These are phyloP conservation scores for Baronia brevicornis DNA, from an alignment of 2,888 invertebrate genomes.

Conservation along the genomic window DNA sequence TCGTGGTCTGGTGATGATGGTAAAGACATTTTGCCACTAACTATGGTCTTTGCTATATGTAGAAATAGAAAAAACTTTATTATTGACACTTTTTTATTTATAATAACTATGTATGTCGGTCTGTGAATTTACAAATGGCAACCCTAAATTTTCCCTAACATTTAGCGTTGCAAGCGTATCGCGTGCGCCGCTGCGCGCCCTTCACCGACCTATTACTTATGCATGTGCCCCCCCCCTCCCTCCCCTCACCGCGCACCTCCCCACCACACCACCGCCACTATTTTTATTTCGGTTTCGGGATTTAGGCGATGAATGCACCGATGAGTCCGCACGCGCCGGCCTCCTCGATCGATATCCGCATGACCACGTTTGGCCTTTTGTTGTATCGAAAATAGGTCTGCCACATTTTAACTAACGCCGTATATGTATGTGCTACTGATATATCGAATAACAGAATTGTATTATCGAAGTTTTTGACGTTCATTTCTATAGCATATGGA, in stretches of 20 bases:
- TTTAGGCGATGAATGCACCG: constrained; percentile 52
- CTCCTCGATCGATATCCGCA: constrained; percentile 37
- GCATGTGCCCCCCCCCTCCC: constrained; percentile 47
- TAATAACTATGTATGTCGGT: too few relatives aligned
- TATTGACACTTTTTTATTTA: too few relatives aligned
- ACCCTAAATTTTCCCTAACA: too few relatives aligned
- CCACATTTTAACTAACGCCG: constrained; percentile 1
- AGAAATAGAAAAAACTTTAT: too few relatives aligned
- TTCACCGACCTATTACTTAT: constrained; percentile 69
- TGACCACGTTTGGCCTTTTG: constrained; percentile 10
- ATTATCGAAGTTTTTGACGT: too few relatives aligned
- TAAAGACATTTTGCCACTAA: too few relatives aligned
- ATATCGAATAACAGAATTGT: too few relatives aligned
- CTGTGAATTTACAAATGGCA: too few relatives aligned
- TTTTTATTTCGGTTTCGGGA: constrained; percentile 59
- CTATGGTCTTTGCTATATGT: too few relatives aligned
- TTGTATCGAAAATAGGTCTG: constrained; percentile 6
- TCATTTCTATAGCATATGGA: too few relatives aligned
- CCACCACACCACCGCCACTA: constrained; percentile 39
- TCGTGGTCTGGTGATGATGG: too few relatives aligned
- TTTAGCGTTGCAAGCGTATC: constrained; percentile 50
- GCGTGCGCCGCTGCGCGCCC: constrained; percentile 61
- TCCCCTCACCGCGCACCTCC: constrained; percentile 22
- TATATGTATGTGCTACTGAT: too few relatives aligned
- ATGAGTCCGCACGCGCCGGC: constrained; percentile 47